These are phyloP conservation scores for Lophius piscatorius DNA, from an alignment of 2,113 vertebrate genomes.

Conservation along the genomic window DNA sequence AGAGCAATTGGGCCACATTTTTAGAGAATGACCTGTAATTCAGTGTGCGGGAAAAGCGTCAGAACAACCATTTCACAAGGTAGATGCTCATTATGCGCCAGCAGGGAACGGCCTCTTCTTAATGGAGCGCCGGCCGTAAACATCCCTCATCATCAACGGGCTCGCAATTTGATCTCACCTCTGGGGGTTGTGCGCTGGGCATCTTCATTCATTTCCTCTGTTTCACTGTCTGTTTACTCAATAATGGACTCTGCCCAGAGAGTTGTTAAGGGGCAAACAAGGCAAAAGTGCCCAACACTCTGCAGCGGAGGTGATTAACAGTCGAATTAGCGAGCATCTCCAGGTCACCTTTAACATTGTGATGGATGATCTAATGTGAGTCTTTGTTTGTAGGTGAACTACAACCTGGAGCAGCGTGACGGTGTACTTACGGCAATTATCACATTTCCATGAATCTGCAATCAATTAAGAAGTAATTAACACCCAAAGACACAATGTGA, in stretches of 20 bases:
- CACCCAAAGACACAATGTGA: conserved; percentile 16
- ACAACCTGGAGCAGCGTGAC: not conserved
- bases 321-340: conserved; percentile 71
- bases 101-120: conserved; percentile 70
- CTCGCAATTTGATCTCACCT: conserved; percentile 76
- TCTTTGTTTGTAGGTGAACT: conserved; percentile 20
- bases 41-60: conserved; percentile 44
- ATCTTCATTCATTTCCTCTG: conserved; percentile 70
- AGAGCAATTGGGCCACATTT: conserved; percentile 69
- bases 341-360: conserved; percentile 70
- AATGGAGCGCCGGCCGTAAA: conserved; percentile 75
- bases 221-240: conserved; percentile 70
- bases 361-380: conserved; percentile 59
- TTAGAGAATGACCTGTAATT: conserved; percentile 74
- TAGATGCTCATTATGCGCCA: conserved; percentile 76
- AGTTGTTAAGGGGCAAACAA: conserved; percentile 64
- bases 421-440: not conserved
- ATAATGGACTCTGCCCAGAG: conserved; percentile 74
- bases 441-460: conserved; percentile 5
- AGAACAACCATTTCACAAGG: conserved; percentile 63
- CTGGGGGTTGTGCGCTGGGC: conserved; percentile 60
- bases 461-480: conserved; percentile 51
- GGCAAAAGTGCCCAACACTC: conserved; percentile 59
- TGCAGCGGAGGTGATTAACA: conserved; percentile 71
- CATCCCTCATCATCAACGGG: conserved; percentile 74